Percentiles rank a stretch among this genome's conserved stretches.
Evolutionary conservation across 2,797 vertebrate species (phyloP).

Genomic region (Cryptoprocta ferox): DNA sequence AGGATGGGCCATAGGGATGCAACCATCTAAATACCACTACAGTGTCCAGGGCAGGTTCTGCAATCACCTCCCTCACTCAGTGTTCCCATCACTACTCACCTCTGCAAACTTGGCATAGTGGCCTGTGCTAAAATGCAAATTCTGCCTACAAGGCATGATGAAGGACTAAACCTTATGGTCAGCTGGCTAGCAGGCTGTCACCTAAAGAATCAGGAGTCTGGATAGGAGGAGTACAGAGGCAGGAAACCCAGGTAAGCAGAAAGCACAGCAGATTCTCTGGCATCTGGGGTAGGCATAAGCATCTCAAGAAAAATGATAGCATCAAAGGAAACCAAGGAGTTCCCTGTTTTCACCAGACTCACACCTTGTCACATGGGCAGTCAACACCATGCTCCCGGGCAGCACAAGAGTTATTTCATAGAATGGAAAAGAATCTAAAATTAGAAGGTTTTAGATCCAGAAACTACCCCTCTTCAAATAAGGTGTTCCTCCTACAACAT

Average conservation of each 20-base stretch:
- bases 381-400: not conserved
- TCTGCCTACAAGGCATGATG: not conserved
- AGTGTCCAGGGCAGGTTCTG: not conserved
- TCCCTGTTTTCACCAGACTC: not conserved
- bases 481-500: not conserved
- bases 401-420: not conserved
- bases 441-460: not conserved
- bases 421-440: not conserved
- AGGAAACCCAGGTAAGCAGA: not conserved
- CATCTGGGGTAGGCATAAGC: not conserved
- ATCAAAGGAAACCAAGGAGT: not conserved
- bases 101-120: not conserved
- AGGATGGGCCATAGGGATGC: not conserved
- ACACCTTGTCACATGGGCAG: not conserved
- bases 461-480: not conserved
- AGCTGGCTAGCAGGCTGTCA: not conserved
- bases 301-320: not conserved
- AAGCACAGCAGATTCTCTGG: not conserved
- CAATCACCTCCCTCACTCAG: accelerated
- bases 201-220: not conserved
- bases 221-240: not conserved
- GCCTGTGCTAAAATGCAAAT: not conserved
- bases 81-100: not conserved
- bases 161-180: not conserved
- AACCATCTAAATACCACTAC: not conserved